Evolutionary conservation across 1,140 invertebrate genomes (phyloP), one percentile per base, ranked within the genome.

Genomic region (Portunus trituberculatus): DNA sequence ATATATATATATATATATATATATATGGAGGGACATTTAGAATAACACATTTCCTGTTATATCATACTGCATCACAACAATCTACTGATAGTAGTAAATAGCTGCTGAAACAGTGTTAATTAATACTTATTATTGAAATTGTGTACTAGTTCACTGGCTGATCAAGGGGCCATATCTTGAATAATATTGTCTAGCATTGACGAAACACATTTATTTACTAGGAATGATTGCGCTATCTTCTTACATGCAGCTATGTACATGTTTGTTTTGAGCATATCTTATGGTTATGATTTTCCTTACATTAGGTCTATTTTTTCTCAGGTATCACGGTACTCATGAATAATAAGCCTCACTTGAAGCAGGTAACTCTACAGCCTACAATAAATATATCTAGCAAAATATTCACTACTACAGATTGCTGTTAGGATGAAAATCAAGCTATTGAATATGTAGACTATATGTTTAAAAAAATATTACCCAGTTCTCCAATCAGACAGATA

Each of bases 361-460:
- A 76, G 25, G 67, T 8, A 76, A n/a, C 1, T 76, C 67, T 76
- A 76, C 67, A 76, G 67, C 67, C 67, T 76, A 76, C n/a, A 76
- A 76, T 76, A 76, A 76, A 76, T 76, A 76, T 76, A 76, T n/a
- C 67, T n/a, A 76, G 25, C 67, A 76, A 76, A 76, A 76, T 76
- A n/a, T 76, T 76, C 67, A 76, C 67, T n/a, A 76, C 67, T n/a
- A 76, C 20, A 76, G 25, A 76, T 20, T 76, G 67, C 67, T n/a
- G n/a, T n/a, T n/a, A 76, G 67, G 12, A 76, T n/a, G 67, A 76
- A n/a, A 76, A 76, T 76, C 25, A n/a, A 76, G 20, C 67, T 1
- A 76, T n/a, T 1, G 67, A 76, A 76, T 76, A 76, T 76, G 52
- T 59, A 10, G 52, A 59, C 16, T 14, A 59, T 59, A 20, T 76